Evolutionary conservation across 2,113 vertebrate genomes (phyloP).

Genomic region (Nanorana parkeri): DNA sequence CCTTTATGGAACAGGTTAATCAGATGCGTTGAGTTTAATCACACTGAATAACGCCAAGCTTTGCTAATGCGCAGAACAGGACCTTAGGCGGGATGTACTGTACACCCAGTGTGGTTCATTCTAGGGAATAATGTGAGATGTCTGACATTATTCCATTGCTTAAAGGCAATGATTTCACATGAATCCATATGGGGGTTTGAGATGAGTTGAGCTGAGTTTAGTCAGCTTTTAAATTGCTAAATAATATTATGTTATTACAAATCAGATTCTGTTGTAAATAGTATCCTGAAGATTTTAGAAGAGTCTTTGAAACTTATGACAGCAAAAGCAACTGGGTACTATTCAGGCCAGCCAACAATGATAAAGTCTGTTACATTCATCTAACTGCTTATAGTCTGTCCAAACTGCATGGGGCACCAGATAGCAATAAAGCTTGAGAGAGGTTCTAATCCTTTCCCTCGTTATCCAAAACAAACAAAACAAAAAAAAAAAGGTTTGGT

Average conservation of each 20-base stretch:
- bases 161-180: constrained; percentile 17
- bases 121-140: constrained; percentile 11
- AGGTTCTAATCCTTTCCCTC: no score
- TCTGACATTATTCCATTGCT: constrained; percentile 30
- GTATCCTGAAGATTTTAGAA: no score
- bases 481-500: no score
- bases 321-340: no score
- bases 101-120: constrained; percentile 33
- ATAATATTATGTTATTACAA: constrained; percentile 1
- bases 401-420: no score
- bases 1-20: constrained; percentile 57
- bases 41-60: constrained; percentile 45
- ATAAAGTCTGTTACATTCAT: no score
- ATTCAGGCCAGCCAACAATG: no score
- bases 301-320: no score
- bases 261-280: no score
- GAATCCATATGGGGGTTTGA: constrained; percentile 20
- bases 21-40: constrained; percentile 51
- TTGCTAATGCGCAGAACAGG: constrained; percentile 39
- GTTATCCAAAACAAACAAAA: no score
- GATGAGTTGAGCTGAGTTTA: constrained; percentile 1
- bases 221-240: constrained; percentile 1
- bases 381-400: no score
- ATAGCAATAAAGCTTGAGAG: no score
- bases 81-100: constrained; percentile 36